Base-by-base conservation (phyloP, 2,113 vertebrate genomes). In the Oophaga pumilio region DNA sequence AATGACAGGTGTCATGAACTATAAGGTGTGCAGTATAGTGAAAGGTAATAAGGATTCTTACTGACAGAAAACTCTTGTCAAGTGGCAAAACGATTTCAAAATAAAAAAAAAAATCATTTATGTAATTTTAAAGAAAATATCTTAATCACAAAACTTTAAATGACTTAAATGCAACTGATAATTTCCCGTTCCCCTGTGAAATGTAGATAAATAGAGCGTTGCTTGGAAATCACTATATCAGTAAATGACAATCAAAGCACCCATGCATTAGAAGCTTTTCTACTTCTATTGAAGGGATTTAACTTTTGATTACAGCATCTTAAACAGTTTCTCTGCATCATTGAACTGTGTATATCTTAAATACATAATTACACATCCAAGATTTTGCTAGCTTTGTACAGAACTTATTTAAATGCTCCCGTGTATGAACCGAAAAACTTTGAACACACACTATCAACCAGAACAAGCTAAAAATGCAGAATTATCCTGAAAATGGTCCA, bases 351-450 rank as follows among this genome's bases (percentile, higher is more conserved):
- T 74, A 89, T 33, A 89, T 86, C 78, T 89, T 80, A 77, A 84
- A 87, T 89, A 89, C 87, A 87, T 89, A 90, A 90, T 89, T 89
- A 86, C 84, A 90, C 84, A 78, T 64, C 22, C 62, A 78, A 49
- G 78, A 74, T 87, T 86, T 76, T 64, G 81, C 82, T 68, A 83
- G 80, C 89, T 82, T 87, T 87, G 82, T 84, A 80, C 57, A 88
- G 76, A 90, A 87, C 74, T 80, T 76, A 64, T 83, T 88, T 76
- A 66, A 89, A 83, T 77, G 76, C 57, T 88, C 76, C 82, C 85
- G 77, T 8, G 66, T 78, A 83, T 56, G 82, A 79, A 82, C 80
- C 78, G 43, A 33, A 85, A 90, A 89, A 84, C 85, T 79, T 86
- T 89, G 24, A 87, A 89, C 28, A 90, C 60, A 74, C n/a, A 89